A percentile compares a stretch with the other conserved stretches of the same genome.
Conservation (phyloP, 2,113 vertebrate species). For the Hippocampus abdominalis region DNA sequence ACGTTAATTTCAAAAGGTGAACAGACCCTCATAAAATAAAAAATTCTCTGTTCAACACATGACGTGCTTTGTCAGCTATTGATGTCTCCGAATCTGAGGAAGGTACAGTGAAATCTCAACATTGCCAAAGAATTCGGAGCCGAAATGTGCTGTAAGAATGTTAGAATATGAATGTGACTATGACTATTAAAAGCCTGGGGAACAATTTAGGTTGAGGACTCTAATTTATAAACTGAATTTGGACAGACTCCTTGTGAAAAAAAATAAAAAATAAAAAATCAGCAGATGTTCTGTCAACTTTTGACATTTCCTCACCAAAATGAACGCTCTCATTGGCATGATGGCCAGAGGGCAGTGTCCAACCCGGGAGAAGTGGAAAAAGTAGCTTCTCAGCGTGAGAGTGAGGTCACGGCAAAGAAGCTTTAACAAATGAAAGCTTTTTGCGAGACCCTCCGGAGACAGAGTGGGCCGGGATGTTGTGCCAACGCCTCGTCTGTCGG, state of each 20-base stretch:
- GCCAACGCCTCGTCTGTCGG: conserved; percentile 61
- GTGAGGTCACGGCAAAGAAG: conserved; percentile 40
- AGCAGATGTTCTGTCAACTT: not conserved
- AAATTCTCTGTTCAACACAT: not conserved
- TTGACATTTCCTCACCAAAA: not conserved
- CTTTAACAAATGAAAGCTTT: conserved; percentile 66
- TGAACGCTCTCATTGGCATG: not conserved
- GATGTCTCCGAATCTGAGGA: not conserved
- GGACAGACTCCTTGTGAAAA: not conserved
- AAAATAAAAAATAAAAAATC: not conserved
- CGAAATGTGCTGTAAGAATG: not conserved
- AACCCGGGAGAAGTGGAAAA: conserved; percentile 7
- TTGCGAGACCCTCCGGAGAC: conserved; percentile 59
- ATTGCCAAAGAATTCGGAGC: not conserved
- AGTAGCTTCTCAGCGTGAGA: conserved; percentile 48
- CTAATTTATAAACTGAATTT: not conserved
- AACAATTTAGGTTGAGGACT: not conserved
- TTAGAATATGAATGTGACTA: not conserved
- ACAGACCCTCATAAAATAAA: not conserved
- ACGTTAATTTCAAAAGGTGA: not conserved
- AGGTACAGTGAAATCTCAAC: too few species aligned
- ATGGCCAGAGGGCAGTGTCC: conserved; percentile 1
- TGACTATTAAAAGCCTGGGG: not conserved
- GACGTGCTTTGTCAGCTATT: not conserved
- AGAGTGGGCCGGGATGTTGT: conserved; percentile 55